These are phyloP conservation scores for Sebastes goodei DNA, from an alignment of 2,797 vertebrate species.

Conservation along the genomic window DNA sequence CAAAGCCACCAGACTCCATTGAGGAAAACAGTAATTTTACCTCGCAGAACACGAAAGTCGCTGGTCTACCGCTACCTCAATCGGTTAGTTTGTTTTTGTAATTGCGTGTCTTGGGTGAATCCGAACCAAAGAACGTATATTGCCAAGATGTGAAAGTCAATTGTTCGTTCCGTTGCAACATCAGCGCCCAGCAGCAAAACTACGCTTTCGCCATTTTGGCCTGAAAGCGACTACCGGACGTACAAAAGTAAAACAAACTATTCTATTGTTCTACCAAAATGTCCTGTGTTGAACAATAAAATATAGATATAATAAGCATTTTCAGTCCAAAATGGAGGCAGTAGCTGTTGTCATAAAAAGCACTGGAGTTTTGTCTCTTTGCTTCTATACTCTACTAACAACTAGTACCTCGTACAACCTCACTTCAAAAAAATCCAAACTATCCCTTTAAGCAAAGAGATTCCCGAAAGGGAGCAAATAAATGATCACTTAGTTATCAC, in stretches of 20 bases:
- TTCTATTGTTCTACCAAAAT: too few relatives aligned
- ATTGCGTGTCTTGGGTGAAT: neutral
- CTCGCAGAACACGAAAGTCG: neutral
- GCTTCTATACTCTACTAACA: neutral
- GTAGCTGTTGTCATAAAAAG: too few relatives aligned
- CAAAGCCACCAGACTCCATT: neutral
- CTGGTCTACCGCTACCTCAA: neutral
- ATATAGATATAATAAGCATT: too few relatives aligned
- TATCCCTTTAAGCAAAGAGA: neutral
- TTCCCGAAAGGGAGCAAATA: slow-evolving; percentile 33
- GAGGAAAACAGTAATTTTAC: neutral
- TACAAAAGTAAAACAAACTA: too few relatives aligned
- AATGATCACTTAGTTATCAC: slow-evolving; percentile 39
- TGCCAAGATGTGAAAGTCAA: too few relatives aligned
- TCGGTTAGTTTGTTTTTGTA: neutral
- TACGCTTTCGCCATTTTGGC: too few relatives aligned
- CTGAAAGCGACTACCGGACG: too few relatives aligned
- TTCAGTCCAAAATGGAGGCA: too few relatives aligned
- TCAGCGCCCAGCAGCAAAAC: neutral
- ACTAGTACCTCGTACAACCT: neutral
- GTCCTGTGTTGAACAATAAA: too few relatives aligned
- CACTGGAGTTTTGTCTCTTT: too few relatives aligned
- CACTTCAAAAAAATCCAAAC: neutral
- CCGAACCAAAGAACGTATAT: too few relatives aligned
- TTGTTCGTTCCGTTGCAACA: neutral